Percentiles rank a stretch among this genome's conserved stretches.
Evolutionary conservation across 2,888 invertebrate species (phyloP).

Genomic region (Monopis laevigella): DNA sequence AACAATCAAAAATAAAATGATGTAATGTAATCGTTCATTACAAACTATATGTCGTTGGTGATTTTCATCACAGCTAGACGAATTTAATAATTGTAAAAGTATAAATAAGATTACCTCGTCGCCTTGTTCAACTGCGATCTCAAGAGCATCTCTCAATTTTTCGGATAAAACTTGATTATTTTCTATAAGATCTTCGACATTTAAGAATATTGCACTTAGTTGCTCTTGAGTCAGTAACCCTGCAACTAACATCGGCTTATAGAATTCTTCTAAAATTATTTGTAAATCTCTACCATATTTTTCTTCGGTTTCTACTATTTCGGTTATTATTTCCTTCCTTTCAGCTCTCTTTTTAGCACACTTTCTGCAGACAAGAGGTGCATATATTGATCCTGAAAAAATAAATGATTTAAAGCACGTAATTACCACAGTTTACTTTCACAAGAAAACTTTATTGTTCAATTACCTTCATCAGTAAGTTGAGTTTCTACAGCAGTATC

Average conservation of each 20-base stretch:
- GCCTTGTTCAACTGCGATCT: slow-evolving; percentile 83
- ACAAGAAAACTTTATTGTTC: too few species aligned
- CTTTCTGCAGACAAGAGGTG: slow-evolving; percentile 85
- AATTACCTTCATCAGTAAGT: slow-evolving; percentile 73
- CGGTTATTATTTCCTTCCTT: slow-evolving; percentile 92
- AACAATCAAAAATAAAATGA: too few species aligned
- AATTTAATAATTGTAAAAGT: too few species aligned
- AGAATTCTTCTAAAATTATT: slow-evolving; percentile 92
- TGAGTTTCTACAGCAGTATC: slow-evolving; percentile 82
- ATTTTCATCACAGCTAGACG: too few species aligned
- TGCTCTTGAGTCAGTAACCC: slow-evolving; percentile 92
- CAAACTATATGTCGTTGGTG: too few species aligned
- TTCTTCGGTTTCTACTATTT: slow-evolving; percentile 95
- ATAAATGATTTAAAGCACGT: too few species aligned
- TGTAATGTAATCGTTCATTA: too few species aligned
- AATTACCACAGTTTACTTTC: too few species aligned
- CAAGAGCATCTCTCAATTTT: slow-evolving; percentile 85
- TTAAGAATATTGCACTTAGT: slow-evolving; percentile 90
- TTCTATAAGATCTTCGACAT: slow-evolving; percentile 90
- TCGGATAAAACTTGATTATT: slow-evolving; percentile 88
- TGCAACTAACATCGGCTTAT: slow-evolving; percentile 92
- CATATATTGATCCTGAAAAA: slow-evolving; percentile 72
- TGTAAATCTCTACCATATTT: slow-evolving; percentile 94
- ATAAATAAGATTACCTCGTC: slow-evolving; percentile 61
- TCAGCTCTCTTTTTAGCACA: slow-evolving; percentile 90